phyloP scores from a whole-genome alignment of 2,113 vertebrate species.

The Phodopus roborovskii region DNA sequence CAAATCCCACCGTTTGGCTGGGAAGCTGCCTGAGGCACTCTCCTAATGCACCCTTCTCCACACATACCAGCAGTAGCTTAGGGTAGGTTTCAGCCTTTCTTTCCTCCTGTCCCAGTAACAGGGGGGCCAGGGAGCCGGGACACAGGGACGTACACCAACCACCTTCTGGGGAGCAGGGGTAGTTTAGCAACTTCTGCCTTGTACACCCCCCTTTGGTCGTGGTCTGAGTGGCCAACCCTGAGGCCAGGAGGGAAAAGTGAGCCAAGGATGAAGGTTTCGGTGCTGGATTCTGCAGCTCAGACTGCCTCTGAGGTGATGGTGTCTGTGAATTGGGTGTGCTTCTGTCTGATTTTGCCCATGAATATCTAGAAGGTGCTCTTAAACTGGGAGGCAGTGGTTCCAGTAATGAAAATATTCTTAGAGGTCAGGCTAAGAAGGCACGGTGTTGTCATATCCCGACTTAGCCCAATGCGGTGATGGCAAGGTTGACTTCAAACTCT shows the following conservation, averaged over 20 bases:
- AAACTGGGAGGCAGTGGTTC: not conserved
- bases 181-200: not conserved
- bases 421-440: rapidly evolving
- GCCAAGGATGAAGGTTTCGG: not conserved
- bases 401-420: rapidly evolving
- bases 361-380: not conserved
- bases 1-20: not conserved
- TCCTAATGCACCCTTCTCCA: not conserved
- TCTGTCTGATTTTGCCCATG: too few species aligned
- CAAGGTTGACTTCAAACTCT: not conserved
- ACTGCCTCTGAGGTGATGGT: not conserved
- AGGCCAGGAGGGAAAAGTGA: too few species aligned
- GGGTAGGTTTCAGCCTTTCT: not conserved
- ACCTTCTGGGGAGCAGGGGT: not conserved
- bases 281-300: not conserved
- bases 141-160: not conserved
- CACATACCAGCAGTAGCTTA: not conserved
- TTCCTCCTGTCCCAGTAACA: rapidly evolving
- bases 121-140: not conserved
- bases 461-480: not conserved
- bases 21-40: not conserved
- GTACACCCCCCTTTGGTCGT: not conserved
- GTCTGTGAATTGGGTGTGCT: not conserved
- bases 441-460: rapidly evolving
- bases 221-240: not conserved